Conservation (phyloP, 2,888 invertebrate species). For the Netelia fuscicornis region DNA sequence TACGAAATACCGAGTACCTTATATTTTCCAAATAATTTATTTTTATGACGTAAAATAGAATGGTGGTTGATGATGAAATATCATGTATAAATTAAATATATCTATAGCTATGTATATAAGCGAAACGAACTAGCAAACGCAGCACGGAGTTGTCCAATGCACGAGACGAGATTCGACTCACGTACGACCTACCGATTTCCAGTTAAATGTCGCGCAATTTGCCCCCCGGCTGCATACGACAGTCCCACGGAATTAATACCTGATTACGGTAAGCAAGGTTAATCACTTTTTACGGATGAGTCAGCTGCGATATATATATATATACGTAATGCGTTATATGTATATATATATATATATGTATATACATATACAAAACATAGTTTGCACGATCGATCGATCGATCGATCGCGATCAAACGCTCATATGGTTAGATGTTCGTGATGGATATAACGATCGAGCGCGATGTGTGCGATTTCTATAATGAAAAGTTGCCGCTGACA, state of each 20-base stretch:
- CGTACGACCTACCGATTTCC: slow-evolving; percentile 82
- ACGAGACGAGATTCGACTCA: slow-evolving; percentile 77
- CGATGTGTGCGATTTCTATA: slow-evolving; percentile 8
- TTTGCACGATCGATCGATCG: not conserved
- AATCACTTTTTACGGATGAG: slow-evolving; percentile 81
- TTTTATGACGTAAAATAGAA: no score
- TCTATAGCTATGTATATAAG: not conserved
- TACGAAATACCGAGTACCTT: no score
- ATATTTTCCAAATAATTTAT: no score
- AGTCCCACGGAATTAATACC: slow-evolving; percentile 83
- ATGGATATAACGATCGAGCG: slow-evolving; percentile 18
- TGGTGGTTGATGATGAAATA: no score
- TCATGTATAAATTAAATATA: not conserved
- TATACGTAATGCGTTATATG: not conserved
- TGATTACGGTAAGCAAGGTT: slow-evolving; percentile 84
- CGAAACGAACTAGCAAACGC: not conserved
- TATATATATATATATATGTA: not conserved
- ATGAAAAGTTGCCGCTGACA: slow-evolving; percentile 18
- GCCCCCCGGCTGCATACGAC: slow-evolving; percentile 78
- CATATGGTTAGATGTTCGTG: slow-evolving; percentile 2
- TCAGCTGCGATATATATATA: slow-evolving; percentile 70
- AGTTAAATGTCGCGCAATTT: slow-evolving; percentile 81
- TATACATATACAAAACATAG: not conserved
- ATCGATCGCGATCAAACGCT: not conserved
- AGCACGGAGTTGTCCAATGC: slow-evolving; percentile 42